Evolutionary conservation across 1,140 invertebrate species (phyloP), one percentile per base, ranked within the genome.

Genomic region (Potamilus streckersoni): DNA sequence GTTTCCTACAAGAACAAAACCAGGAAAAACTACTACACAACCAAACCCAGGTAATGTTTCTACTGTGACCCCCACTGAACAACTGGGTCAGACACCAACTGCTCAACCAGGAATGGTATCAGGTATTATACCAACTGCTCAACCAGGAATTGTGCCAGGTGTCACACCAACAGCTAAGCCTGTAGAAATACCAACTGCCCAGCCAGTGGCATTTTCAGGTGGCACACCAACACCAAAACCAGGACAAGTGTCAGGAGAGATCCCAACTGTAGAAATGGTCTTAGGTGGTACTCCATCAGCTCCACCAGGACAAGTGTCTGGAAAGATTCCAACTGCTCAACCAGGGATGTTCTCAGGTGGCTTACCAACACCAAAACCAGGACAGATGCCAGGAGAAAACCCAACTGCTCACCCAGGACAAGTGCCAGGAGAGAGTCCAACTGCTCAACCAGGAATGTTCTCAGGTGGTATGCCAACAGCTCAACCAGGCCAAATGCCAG

Each of bases 221-320:
- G 62, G 62, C 38, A 19, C 61, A 49, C 73, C 78, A 62, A 79
- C 78, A 64, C 70, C 71, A 8, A 49, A 57, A 58, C 70, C 78
- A 73, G 56, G 55, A 2, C 17, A 62, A 13, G 3, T 17, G 17
- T 31, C 62, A 31, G 67, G 38, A n/a, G 38, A 60, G 3, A 31
- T 23, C 17, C 71, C 75, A 59, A 78, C 75, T 13, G 72, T 71
- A 70, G 27, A n/a, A 58, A 14, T 67, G 63, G 69, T 56, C 38
- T 61, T 59, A 58, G 64, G 61, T 17, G 70, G 68, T 19, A 17
- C 69, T 31, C 79, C 81, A 70, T 80, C 79, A 20, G 74, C 73
- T 61, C 19, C 56, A 55, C 73, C 74, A 59, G 56, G 66, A n/a
- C 20, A 63, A 38, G 58, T 38, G 17, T 65, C 74, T 14, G 74